These are phyloP conservation scores for Chironomus riparius DNA, from an alignment of 2,888 invertebrate species.

Conservation along the genomic window DNA sequence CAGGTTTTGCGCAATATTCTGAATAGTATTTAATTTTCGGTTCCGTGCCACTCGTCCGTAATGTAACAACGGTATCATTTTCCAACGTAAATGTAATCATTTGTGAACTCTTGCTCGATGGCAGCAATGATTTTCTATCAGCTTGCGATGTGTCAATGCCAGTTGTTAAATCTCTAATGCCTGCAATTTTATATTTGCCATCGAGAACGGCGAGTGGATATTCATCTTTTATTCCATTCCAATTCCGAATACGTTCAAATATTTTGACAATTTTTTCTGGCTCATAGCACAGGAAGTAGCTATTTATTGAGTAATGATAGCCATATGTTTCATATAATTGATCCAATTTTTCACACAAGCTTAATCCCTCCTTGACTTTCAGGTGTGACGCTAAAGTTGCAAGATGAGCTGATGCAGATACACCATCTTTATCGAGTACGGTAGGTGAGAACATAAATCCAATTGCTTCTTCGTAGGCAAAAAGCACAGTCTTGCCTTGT, in stretches of 20 bases:
- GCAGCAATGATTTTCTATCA: slow-evolving; percentile 60
- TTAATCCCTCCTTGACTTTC: slow-evolving; percentile 47
- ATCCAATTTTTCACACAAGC: slow-evolving; percentile 55
- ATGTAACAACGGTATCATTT: slow-evolving; percentile 76
- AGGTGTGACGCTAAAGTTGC: slow-evolving; percentile 69
- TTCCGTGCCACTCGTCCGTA: slow-evolving; percentile 96
- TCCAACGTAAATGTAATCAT: slow-evolving; percentile 93
- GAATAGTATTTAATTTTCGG: slow-evolving; percentile 99
- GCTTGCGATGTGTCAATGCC: slow-evolving; percentile 62
- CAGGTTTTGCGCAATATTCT: slow-evolving; percentile 67
- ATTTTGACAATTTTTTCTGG: slow-evolving; percentile 57
- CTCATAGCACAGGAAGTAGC: slow-evolving; percentile 83
- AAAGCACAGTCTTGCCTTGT: slow-evolving; percentile 68
- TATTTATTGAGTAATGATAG: slow-evolving; percentile 76
- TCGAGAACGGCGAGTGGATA: slow-evolving; percentile 59
- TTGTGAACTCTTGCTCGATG: slow-evolving; percentile 58
- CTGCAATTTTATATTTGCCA: slow-evolving; percentile 55
- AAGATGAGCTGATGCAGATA: slow-evolving; percentile 75
- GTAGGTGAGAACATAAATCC: slow-evolving; percentile 90
- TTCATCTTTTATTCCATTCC: slow-evolving; percentile 51
- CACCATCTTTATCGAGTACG: slow-evolving; percentile 93
- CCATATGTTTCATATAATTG: slow-evolving; percentile 79
- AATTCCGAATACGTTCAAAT: slow-evolving; percentile 75
- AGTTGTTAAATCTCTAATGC: slow-evolving; percentile 80
- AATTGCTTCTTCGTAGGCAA: slow-evolving; percentile 98